Evolutionary conservation across 1,140 invertebrate species (phyloP), one percentile per base, ranked within the genome.

Genomic region (Meteorus sp.): DNA sequence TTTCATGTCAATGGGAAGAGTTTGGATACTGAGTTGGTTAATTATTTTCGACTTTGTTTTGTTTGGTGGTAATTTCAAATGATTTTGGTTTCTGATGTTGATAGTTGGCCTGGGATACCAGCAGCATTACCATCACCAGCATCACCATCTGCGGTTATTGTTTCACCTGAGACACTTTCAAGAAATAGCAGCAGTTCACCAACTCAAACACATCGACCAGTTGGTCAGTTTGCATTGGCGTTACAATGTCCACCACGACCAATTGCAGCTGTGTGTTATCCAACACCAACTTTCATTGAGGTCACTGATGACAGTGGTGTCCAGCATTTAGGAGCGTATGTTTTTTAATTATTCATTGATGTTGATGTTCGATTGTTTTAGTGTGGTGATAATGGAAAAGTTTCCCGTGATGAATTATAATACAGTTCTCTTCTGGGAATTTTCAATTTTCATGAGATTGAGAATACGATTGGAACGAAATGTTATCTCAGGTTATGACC

Each of bases 131-230:
- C 88, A 23, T 89, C 88, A 35, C 88, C 89, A 9, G 86, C 88
- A 5, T 87, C 85, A 9, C 84, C 86, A 9, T 85, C 82, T 53
- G 86, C 87, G 22, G 84, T 88, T n/a, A 83, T 90, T 61, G 88
- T 89, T 56, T 89, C 87, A 27, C 88, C 89, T 29, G 86, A 86
- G 79, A 88, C 88, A 37, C 81, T 88, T 52, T 84, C 86, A 68
- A 79, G 82, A 72, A 81, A 83, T 68, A 86, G 85, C 48, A 79
- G 77, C 57, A 79, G 77, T 53, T 79, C 77, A 57, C 78, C 78
- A 60, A 77, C 72, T 56, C 69, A 63, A 23, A 56, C 64, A 39
- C 72, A 75, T 43, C 67, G 66, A 48, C 61, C 70, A 63, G 69
- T 62, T 35, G 52, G 72, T 53, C 75, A 78, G 64, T 79, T 78